phyloP scores from a whole-genome alignment of 2,797 vertebrate genomes.

The Artibeus lituratus region DNA sequence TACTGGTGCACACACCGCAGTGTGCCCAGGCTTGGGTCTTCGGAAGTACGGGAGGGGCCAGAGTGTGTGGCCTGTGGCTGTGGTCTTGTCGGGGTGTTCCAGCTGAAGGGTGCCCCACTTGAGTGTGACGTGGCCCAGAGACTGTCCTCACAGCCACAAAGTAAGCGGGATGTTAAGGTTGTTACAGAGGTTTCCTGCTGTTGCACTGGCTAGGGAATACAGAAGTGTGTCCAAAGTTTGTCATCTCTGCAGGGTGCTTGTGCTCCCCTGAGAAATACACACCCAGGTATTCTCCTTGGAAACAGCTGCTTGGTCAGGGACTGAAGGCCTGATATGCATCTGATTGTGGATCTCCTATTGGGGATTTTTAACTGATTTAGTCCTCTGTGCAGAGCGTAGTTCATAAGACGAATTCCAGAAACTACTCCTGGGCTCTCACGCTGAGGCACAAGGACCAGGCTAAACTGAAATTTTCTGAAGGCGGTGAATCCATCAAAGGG shows the following conservation, averaged over 20 bases:
- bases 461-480: neutral
- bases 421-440: neutral
- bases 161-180: neutral
- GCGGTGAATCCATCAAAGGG: neutral
- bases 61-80: accelerated
- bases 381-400: neutral
- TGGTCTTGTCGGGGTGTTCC: neutral
- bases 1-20: neutral
- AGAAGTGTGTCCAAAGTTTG: neutral
- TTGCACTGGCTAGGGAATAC: neutral
- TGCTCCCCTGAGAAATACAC: neutral
- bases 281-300: neutral
- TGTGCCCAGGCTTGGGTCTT: neutral
- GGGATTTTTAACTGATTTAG: neutral
- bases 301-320: neutral
- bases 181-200: neutral
- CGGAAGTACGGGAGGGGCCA: neutral
- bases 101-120: neutral
- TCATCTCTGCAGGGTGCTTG: neutral
- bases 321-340: neutral
- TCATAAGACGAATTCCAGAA: neutral
- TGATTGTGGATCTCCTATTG: neutral
- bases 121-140: neutral
- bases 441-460: neutral
- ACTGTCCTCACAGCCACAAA: neutral